Conservation (phyloP, 2,888 invertebrate genomes). For the Acleris literana region DNA sequence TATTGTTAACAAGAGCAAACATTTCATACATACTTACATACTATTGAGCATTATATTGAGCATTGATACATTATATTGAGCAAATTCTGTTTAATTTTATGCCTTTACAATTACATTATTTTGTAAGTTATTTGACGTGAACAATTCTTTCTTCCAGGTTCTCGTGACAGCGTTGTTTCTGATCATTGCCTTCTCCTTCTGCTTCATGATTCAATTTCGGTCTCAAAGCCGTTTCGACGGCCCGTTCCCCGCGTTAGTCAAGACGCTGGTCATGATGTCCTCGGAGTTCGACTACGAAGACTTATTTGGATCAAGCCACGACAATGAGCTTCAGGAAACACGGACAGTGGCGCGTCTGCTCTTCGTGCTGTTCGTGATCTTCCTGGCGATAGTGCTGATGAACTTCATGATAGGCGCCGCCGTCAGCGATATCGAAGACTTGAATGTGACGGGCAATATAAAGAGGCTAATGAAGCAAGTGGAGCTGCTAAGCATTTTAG, state of each 20-base stretch:
- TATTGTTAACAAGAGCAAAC: no score
- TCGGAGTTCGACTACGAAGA: conserved; percentile 17
- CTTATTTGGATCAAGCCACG: background rate
- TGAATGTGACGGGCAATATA: conserved; percentile 61
- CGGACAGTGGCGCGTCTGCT: conserved; percentile 31
- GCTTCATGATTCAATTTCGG: conserved; percentile 18
- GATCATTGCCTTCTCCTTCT: background rate
- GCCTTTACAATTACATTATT: no score
- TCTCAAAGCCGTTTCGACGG: conserved; percentile 1
- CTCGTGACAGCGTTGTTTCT: conserved; percentile 6
- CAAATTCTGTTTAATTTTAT: no score
- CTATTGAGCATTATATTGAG: no score
- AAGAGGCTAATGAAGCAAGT: conserved; percentile 62
- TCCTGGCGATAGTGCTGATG: conserved; percentile 63
- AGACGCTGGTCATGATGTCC: conserved; percentile 21
- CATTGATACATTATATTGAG: no score
- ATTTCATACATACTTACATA: no score
- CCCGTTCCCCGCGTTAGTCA: conserved; percentile 3
- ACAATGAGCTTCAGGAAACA: background rate
- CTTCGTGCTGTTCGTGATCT: conserved; percentile 57
- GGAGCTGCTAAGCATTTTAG: conserved; percentile 53
- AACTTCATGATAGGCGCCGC: conserved; percentile 67
- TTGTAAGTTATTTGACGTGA: background rate
- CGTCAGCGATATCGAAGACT: conserved; percentile 61
- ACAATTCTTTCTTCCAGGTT: background rate